A percentile compares a stretch with the other conserved stretches of the same genome.
These are phyloP conservation scores for Samia ricini DNA, from an alignment of 1,140 invertebrate species.

Conservation along the genomic window DNA sequence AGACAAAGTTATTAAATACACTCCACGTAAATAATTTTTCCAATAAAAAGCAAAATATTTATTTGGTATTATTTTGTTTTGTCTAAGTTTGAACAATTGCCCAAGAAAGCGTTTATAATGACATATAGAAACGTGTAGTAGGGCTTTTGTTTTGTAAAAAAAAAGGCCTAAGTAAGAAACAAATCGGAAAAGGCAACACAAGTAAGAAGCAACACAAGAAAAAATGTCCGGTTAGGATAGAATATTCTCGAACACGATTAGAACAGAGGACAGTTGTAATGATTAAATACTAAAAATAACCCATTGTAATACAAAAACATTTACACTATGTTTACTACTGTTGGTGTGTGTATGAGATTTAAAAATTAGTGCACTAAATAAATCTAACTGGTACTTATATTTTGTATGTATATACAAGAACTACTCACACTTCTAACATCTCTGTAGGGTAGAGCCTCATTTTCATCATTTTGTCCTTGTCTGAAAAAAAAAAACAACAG, in stretches of 20 bases:
- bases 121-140: background rate
- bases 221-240: background rate
- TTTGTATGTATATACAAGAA: background rate
- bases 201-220: conserved; percentile 13
- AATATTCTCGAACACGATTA: background rate
- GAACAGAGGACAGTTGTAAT: background rate
- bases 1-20: no score
- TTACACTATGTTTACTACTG: background rate
- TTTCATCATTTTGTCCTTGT: conserved; percentile 93
- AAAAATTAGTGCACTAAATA: background rate
- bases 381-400: background rate
- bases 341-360: background rate
- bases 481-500: conserved; percentile 73
- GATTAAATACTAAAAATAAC: background rate
- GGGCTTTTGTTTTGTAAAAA: background rate
- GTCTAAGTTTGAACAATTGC: background rate
- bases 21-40: no score
- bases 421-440: conserved; percentile 90
- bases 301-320: background rate
- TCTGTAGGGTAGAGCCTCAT: conserved; percentile 87
- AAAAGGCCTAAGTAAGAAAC: background rate
- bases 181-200: background rate
- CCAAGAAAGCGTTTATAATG: background rate
- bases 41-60: no score
- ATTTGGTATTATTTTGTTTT: background rate